Evolutionary conservation across 2,113 vertebrate species (phyloP).

Genomic region (Ciconia stormi): DNA sequence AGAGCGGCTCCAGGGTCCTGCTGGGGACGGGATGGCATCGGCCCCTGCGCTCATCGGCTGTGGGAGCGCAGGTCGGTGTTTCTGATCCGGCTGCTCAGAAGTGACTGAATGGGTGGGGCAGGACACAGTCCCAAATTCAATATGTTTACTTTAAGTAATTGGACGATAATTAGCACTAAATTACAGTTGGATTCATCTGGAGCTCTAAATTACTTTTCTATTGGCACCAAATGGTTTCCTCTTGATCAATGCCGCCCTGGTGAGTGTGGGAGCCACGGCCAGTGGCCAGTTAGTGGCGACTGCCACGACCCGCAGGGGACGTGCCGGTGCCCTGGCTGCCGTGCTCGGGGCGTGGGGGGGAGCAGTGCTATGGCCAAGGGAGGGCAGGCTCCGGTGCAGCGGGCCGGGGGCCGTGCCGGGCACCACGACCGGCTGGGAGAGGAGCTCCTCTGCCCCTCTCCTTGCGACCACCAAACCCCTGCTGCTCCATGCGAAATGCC

Average conservation of each 20-base stretch:
- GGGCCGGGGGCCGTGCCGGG: not conserved
- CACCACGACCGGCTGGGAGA: rapidly evolving
- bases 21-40: not conserved
- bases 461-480: not conserved
- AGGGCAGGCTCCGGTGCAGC: not conserved
- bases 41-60: rapidly evolving
- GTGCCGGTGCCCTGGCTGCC: rapidly evolving
- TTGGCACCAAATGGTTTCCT: not conserved
- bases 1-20: not conserved
- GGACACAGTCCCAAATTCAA: not conserved
- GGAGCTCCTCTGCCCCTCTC: not conserved
- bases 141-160: not conserved
- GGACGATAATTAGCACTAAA: not conserved
- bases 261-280: rapidly evolving
- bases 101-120: not conserved
- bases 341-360: rapidly evolving
- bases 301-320: rapidly evolving
- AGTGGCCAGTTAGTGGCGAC: not conserved
- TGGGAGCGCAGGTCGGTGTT: not conserved
- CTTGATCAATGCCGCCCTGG: not conserved
- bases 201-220: not conserved
- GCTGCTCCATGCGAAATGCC: rapidly evolving
- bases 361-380: not conserved
- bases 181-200: not conserved
- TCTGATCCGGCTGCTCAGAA: not conserved